phyloP scores from a whole-genome alignment of 2,113 vertebrate species.

The Pardalotus punctatus region DNA sequence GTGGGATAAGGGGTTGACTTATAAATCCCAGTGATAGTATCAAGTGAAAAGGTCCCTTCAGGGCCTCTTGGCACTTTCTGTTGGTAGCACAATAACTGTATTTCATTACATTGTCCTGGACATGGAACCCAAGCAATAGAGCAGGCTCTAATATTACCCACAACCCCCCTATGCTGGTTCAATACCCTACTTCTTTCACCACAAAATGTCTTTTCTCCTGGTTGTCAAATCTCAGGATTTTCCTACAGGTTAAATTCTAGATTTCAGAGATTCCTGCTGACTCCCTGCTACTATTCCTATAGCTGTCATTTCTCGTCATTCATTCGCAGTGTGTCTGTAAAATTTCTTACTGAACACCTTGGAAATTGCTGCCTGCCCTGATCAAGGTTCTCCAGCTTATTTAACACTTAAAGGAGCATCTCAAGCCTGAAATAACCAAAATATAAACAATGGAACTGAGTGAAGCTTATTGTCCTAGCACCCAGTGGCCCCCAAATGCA shows the following conservation, averaged over 20 bases:
- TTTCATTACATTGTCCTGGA: background rate
- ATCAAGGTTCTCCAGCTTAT: background rate
- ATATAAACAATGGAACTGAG: background rate
- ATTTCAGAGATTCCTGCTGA: background rate
- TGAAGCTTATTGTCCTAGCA: background rate
- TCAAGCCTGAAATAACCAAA: background rate
- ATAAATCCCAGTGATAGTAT: background rate
- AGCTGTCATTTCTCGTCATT: background rate
- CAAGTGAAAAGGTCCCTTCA: background rate
- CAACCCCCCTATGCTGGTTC: background rate
- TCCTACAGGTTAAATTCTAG: background rate
- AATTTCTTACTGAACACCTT: background rate
- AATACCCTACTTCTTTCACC: background rate
- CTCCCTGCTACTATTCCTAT: background rate
- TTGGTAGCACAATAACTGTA: background rate
- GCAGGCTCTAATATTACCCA: background rate
- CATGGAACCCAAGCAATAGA: background rate
- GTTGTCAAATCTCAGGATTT: background rate
- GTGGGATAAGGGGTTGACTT: background rate
- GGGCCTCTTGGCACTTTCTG: background rate
- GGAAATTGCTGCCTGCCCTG: background rate
- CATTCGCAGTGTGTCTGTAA: background rate
- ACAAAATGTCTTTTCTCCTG: background rate
- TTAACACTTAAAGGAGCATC: background rate
- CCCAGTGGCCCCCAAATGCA: background rate